Percentiles rank a stretch among this genome's conserved stretches.
Evolutionary conservation across 2,888 invertebrate species (phyloP).

Genomic region (Carcina quercana): DNA sequence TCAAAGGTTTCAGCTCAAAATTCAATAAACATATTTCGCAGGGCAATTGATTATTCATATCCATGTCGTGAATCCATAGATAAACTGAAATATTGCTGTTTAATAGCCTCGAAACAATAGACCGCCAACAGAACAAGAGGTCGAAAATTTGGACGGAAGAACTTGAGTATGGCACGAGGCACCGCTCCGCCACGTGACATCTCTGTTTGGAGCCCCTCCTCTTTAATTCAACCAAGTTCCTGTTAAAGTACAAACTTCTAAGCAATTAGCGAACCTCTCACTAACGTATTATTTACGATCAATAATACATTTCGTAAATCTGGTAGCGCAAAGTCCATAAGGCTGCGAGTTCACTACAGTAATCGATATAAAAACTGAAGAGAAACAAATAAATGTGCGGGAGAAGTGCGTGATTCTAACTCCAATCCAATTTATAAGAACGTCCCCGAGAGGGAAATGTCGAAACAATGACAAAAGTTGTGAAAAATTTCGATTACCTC

Average conservation of each 20-base stretch:
- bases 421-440: conserved; percentile 68
- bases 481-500: conserved; percentile 45
- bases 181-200: conserved; percentile 41
- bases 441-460: conserved; percentile 58
- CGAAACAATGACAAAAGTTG: conserved; percentile 63
- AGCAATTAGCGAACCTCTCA: conserved; percentile 48
- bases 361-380: background rate
- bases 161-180: conserved; percentile 31
- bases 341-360: no score
- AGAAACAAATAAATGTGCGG: conserved; percentile 27
- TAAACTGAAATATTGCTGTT: conserved; percentile 13
- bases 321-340: conserved; percentile 5
- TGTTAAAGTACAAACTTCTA: conserved; percentile 40
- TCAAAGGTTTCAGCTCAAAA: no score
- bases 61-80: background rate
- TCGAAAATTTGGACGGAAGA: conserved; percentile 25
- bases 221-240: conserved; percentile 45
- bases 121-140: conserved; percentile 23
- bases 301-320: conserved; percentile 20
- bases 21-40: no score
- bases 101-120: conserved; percentile 32
- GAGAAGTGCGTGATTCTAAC: conserved; percentile 53
- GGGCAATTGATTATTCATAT: background rate
- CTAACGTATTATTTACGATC: conserved; percentile 29
- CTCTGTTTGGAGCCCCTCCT: conserved; percentile 38